phyloP scores from a whole-genome alignment of 2,797 vertebrate genomes.

The Anomalospiza imberbis region DNA sequence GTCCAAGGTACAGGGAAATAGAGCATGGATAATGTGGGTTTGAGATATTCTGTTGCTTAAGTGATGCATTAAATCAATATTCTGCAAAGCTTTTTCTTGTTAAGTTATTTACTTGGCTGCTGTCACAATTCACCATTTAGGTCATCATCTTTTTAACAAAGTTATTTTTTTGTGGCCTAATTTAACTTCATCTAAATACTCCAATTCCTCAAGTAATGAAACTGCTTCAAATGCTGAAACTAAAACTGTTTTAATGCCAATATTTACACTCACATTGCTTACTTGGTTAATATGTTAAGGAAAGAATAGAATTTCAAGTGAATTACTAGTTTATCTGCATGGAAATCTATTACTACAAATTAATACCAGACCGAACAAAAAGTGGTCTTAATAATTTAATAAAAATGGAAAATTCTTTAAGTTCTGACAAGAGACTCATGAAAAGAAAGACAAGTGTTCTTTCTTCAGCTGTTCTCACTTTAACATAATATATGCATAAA shows the following conservation, averaged over 20 bases:
- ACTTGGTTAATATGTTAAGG: background rate
- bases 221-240: constrained; percentile 1
- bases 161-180: constrained; percentile 53
- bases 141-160: constrained; percentile 67
- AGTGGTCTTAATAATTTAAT: background rate
- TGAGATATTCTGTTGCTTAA: constrained; percentile 84
- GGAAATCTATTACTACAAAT: background rate
- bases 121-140: constrained; percentile 82
- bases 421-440: background rate
- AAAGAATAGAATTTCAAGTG: background rate
- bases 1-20: constrained; percentile 87
- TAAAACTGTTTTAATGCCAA: background rate
- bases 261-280: background rate
- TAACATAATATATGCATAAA: background rate
- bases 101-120: constrained; percentile 86
- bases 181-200: constrained; percentile 55
- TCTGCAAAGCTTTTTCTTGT: constrained; percentile 88
- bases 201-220: constrained; percentile 12
- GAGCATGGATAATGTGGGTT: constrained; percentile 89
- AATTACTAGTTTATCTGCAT: background rate
- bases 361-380: background rate
- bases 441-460: background rate
- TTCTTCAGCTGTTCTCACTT: background rate
- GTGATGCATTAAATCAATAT: constrained; percentile 94
- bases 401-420: background rate